Evolutionary conservation across 2,888 invertebrate genomes (phyloP).

Genomic region (Lysandra coridon): DNA sequence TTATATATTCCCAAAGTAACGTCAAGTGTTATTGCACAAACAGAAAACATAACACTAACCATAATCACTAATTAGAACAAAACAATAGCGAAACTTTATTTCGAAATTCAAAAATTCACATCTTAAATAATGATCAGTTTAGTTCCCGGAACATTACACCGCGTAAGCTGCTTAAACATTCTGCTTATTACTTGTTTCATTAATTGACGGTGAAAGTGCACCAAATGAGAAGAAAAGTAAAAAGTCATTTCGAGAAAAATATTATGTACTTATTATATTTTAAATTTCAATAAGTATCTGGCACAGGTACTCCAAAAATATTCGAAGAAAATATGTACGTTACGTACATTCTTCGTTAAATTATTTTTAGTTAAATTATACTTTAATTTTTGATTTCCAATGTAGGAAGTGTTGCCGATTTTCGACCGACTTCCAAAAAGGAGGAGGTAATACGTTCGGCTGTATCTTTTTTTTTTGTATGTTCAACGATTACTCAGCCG

Average conservation of each 20-base stretch:
- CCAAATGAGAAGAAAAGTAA: conserved; percentile 12
- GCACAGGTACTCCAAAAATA: neutral
- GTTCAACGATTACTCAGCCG: too few relatives aligned
- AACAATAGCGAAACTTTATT: conserved; percentile 29
- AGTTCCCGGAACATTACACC: conserved; percentile 1
- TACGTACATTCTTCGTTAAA: too few relatives aligned
- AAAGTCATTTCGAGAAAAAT: conserved; percentile 5
- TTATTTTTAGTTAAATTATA: too few relatives aligned
- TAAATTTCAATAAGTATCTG: neutral
- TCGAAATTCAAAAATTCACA: conserved; percentile 14
- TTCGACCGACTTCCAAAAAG: too few relatives aligned
- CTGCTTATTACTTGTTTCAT: neutral
- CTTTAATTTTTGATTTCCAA: too few relatives aligned
- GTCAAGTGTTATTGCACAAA: neutral
- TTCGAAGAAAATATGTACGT: neutral
- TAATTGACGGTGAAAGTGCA: conserved; percentile 23
- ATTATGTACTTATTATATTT: neutral
- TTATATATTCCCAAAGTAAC: neutral
- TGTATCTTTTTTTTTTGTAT: too few relatives aligned
- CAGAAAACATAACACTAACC: neutral
- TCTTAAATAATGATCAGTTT: neutral
- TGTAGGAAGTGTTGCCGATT: too few relatives aligned
- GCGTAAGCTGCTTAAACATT: neutral
- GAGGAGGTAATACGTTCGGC: too few relatives aligned
- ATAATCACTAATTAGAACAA: conserved; percentile 5